A percentile compares a stretch with the other conserved stretches of the same genome.
phyloP scores from a whole-genome alignment of 2,888 invertebrate genomes.

The Drosophila austrosaltans region DNA sequence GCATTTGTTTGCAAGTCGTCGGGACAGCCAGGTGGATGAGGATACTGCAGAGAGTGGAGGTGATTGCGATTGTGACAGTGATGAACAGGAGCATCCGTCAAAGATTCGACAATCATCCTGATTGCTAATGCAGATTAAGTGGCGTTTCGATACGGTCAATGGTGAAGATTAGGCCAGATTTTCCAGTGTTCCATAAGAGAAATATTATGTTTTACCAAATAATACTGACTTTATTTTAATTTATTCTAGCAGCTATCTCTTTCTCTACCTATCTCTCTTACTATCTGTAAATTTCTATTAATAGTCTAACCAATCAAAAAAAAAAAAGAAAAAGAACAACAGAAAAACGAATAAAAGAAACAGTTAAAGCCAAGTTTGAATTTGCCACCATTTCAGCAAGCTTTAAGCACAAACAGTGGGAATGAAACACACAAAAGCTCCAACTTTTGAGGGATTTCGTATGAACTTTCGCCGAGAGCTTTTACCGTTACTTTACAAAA shows the following conservation, averaged over 20 bases:
- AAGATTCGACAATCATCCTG: conserved; percentile 81
- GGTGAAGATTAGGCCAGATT: conserved; percentile 16
- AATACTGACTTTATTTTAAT: conserved; percentile 51
- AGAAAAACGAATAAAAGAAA: not conserved
- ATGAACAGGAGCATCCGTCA: conserved; percentile 64
- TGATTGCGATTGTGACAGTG: conserved; percentile 79
- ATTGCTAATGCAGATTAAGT: conserved; percentile 71
- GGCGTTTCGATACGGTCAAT: conserved; percentile 61
- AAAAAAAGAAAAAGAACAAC: not conserved
- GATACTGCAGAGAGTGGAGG: conserved; percentile 47
- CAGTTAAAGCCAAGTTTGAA: not conserved
- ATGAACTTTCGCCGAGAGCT: not conserved
- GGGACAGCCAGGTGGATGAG: conserved; percentile 48
- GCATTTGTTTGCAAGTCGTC: conserved; percentile 65
- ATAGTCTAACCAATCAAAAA: conserved; percentile 7
- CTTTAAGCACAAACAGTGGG: not conserved
- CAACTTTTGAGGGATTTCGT: not conserved
- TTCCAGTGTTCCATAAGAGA: conserved; percentile 13
- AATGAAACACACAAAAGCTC: not conserved
- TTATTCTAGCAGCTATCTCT: conserved; percentile 56
- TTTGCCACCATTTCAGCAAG: not conserved
- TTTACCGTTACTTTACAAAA: not conserved
- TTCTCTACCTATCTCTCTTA: not conserved
- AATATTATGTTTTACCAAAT: conserved; percentile 24
- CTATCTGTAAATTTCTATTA: conserved; percentile 30